Evolutionary conservation across 2,888 invertebrate genomes (phyloP).

Genomic region (Iphiclides podalirius): DNA sequence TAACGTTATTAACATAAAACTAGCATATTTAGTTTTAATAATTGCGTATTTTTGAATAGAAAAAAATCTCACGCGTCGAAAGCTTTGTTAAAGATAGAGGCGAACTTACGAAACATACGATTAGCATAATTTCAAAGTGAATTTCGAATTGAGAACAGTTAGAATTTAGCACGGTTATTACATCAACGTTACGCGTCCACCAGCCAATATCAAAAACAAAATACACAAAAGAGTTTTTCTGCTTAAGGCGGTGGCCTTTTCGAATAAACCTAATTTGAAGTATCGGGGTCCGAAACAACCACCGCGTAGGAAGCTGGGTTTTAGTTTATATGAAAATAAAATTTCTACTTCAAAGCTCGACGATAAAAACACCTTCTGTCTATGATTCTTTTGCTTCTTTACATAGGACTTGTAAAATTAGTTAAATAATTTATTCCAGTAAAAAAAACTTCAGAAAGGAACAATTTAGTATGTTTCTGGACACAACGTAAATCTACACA

Average conservation of each 20-base stretch:
- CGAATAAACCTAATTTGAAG: constrained; percentile 9
- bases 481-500: too few species aligned
- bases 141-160: neutral
- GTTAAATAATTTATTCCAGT: too few species aligned
- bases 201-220: constrained; percentile 4
- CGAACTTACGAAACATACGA: neutral
- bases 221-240: constrained; percentile 2
- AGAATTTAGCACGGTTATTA: constrained; percentile 3
- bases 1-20: too few species aligned
- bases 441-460: too few species aligned
- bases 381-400: too few species aligned
- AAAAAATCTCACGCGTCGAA: neutral
- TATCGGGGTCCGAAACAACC: constrained; percentile 1
- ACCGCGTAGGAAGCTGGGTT: constrained; percentile 12
- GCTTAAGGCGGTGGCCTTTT: neutral
- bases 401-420: too few species aligned
- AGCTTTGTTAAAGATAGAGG: neutral
- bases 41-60: too few species aligned
- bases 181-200: constrained; percentile 6
- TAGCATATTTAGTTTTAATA: too few species aligned
- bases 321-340: too few species aligned
- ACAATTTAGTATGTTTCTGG: too few species aligned
- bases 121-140: neutral
- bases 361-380: too few species aligned
- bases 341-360: too few species aligned